phyloP scores from a whole-genome alignment of 2,113 vertebrate species.

The Salminus brasiliensis region DNA sequence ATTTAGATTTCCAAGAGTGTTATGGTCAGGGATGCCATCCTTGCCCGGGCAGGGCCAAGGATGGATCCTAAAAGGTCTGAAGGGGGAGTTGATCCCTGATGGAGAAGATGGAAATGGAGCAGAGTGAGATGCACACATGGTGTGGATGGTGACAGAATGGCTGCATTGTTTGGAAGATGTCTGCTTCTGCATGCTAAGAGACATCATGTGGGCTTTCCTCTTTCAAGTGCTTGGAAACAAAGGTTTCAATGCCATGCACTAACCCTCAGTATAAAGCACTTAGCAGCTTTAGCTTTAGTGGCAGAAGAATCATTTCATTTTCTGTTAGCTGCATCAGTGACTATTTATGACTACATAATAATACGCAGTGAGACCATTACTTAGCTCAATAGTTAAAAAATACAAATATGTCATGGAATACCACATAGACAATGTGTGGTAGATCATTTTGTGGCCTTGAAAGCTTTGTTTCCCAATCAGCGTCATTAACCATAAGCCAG shows the following conservation, averaged over 20 bases:
- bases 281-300: neutral
- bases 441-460: constrained; percentile 61
- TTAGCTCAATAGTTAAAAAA: neutral
- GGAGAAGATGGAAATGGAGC: constrained; percentile 48
- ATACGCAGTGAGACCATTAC: neutral
- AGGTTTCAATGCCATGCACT: constrained; percentile 70
- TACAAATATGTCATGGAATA: neutral
- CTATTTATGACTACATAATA: neutral
- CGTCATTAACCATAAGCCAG: constrained; percentile 77
- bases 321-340: too few relatives aligned
- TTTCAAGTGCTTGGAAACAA: constrained; percentile 73
- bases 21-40: constrained; percentile 75
- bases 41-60: constrained; percentile 59
- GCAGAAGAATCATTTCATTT: neutral
- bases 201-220: constrained; percentile 69
- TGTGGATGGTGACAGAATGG: constrained; percentile 72
- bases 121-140: constrained; percentile 66
- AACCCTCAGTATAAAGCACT: too few relatives aligned
- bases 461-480: constrained; percentile 77
- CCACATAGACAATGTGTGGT: neutral
- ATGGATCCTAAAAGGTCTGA: constrained; percentile 66
- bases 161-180: constrained; percentile 65
- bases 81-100: constrained; percentile 63
- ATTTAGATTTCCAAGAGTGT: constrained; percentile 80
- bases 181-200: constrained; percentile 67